Base-by-base conservation (phyloP, 2,888 invertebrate genomes). In the Achlya flavicornis region DNA sequence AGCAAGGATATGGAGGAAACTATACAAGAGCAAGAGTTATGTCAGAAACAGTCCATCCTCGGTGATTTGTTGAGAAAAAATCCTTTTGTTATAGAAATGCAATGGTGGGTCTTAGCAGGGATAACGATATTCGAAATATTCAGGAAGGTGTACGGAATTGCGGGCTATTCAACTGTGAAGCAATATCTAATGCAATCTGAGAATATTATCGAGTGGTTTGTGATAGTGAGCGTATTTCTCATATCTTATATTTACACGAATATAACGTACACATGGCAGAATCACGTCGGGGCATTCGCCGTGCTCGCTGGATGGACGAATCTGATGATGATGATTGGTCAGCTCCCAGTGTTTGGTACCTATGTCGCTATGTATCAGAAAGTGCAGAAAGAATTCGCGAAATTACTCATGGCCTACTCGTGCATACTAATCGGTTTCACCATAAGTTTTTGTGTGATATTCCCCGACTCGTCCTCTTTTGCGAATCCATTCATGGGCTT, bases 321-420 rank as follows among this genome's bases (percentile, higher is more conserved):
- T 86, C 92, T 97, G n/a, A 97, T 98, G 97, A 92, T 97, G 84
- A 97, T 97, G 97, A 96, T 98, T 65, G 98, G 98, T 0, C 97
- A 98, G 78, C 90, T 98, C 53, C 98, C 98, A 0, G 95, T 97
- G 61, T 97, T 98, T 80, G 98, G 98, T 19, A 97, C 97, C 0
- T 98, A 98, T 81, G 97, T 98, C 4, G 98, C 98, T 0, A 98
- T 98, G 98, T 97, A 97, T 76, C 97, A 97, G 1, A 96, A 97
- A 86, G 97, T 97, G 0, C 97, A 97, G 83, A 97, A 96, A 60
- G 97, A 98, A 90, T 97, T 98, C 75, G 97, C 97, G 8, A 97
- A 97, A 81, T 91, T 98, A n/a, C 94, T 98, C 61, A 94, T 97
- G 90, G 97, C 97, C 0, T 98, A 97, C 83, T 97, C 97, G 0